Evolutionary conservation across 92 coral and sea anemone genomes (phyloP).

Genomic region (Diadumene lineata): DNA sequence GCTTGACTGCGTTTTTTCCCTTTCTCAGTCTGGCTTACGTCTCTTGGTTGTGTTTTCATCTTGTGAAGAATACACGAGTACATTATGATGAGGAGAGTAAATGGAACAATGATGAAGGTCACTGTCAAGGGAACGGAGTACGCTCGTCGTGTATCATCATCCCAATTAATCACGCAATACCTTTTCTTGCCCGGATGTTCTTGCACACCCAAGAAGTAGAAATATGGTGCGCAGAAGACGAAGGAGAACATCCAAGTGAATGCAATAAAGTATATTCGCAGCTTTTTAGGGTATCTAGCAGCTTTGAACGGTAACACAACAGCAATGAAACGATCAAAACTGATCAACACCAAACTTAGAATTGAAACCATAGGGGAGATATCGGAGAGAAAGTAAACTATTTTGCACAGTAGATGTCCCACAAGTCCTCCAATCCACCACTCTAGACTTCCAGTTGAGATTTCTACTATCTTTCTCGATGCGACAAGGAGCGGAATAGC

Average conservation of each 20-base stretch:
- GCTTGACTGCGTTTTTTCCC: slow-evolving; percentile 20
- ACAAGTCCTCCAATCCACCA: slow-evolving; percentile 26
- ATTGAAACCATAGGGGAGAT: slow-evolving; percentile 38
- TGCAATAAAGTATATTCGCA: slow-evolving; percentile 8
- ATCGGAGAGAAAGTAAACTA: slow-evolving; percentile 19
- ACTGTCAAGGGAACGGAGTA: slow-evolving; percentile 17
- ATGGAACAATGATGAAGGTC: slow-evolving; percentile 29
- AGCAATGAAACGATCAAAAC: slow-evolving; percentile 25
- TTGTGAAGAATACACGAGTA: slow-evolving; percentile 31
- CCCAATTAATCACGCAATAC: slow-evolving; percentile 22
- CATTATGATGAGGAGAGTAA: slow-evolving; percentile 25
- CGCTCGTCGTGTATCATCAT: slow-evolving; percentile 15
- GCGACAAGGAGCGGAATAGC: slow-evolving; percentile 12
- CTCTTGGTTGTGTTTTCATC: slow-evolving; percentile 13
- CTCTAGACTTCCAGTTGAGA: slow-evolving; percentile 5
- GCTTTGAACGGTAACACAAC: slow-evolving; percentile 27
- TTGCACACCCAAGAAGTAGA: slow-evolving; percentile 19
- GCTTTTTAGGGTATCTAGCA: slow-evolving; percentile 1
- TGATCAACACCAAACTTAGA: slow-evolving; percentile 31
- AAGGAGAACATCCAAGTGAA: slow-evolving; percentile 23
- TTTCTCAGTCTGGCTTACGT: slow-evolving; percentile 11
- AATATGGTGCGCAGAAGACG: slow-evolving; percentile 26
- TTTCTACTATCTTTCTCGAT: slow-evolving; percentile 6
- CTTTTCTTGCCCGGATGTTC: not conserved
- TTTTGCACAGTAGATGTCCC: slow-evolving; percentile 27